These are phyloP conservation scores for Sebastes vulpes DNA, from an alignment of 2,797 vertebrate genomes.

Conservation along the genomic window DNA sequence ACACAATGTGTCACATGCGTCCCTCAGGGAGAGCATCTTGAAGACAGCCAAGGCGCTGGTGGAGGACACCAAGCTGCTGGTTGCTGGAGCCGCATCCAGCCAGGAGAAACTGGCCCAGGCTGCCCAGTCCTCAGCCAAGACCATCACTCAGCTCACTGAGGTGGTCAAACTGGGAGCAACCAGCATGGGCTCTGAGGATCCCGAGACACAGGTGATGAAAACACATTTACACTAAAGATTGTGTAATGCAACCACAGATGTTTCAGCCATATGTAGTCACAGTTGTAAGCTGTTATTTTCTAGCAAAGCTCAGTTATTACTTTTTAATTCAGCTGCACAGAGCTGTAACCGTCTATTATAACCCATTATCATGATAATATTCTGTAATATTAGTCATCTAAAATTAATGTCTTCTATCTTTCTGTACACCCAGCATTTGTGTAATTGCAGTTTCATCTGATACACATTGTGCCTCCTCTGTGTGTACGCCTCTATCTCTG, in stretches of 20 bases:
- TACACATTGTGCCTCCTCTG: constrained; percentile 25
- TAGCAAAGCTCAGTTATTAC: constrained; percentile 4
- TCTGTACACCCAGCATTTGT: neutral
- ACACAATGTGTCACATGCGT: constrained; percentile 33
- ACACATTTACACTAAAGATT: neutral
- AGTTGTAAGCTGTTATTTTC: neutral
- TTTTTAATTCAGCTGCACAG: neutral
- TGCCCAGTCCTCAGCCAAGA: constrained; percentile 96
- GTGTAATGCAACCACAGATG: neutral
- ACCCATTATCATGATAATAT: neutral
- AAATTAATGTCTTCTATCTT: constrained; percentile 14
- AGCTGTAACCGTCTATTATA: neutral
- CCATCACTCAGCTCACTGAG: constrained; percentile 97
- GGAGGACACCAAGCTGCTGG: constrained; percentile 97
- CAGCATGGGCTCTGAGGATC: constrained; percentile 96
- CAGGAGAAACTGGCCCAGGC: constrained; percentile 97
- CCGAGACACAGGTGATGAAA: constrained; percentile 94
- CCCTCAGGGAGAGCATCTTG: constrained; percentile 94
- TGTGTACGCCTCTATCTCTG: constrained; percentile 51
- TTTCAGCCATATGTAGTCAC: neutral
- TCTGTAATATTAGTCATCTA: constrained; percentile 12
- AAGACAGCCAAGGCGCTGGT: constrained; percentile 98
- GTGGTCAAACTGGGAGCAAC: constrained; percentile 97
- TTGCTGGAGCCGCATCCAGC: constrained; percentile 87
- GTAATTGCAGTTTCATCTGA: constrained; percentile 54